Evolutionary conservation across 2,113 vertebrate genomes (phyloP).

Genomic region (Otus sunia): DNA sequence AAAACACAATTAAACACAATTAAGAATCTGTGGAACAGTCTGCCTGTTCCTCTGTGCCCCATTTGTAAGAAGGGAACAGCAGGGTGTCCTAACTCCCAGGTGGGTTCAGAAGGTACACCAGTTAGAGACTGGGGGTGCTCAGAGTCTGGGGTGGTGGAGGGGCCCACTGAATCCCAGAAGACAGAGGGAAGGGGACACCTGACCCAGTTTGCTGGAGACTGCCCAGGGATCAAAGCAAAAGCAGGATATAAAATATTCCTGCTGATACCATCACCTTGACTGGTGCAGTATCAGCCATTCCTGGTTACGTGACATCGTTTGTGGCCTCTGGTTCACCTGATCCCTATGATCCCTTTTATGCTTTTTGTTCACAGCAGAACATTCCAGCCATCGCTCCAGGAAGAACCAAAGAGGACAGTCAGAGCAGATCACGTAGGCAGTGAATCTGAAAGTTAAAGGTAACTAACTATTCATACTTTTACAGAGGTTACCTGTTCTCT

Average conservation of each 20-base stretch:
- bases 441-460: constrained; percentile 31
- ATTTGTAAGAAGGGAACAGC: background rate
- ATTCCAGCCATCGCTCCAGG: background rate
- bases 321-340: background rate
- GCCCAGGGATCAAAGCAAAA: background rate
- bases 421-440: background rate
- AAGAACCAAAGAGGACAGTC: background rate
- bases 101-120: background rate
- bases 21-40: background rate
- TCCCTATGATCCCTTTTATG: background rate
- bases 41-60: background rate
- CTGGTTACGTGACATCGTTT: background rate
- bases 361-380: background rate
- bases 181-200: background rate
- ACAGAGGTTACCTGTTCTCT: background rate
- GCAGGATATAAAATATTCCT: background rate
- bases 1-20: background rate
- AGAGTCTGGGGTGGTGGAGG: background rate
- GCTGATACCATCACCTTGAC: background rate
- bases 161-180: background rate
- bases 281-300: background rate
- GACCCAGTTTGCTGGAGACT: background rate
- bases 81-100: background rate
- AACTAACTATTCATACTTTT: background rate
- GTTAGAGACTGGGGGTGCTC: background rate